Base-by-base conservation (phyloP, 2,113 vertebrate genomes). In the Phrynocephalus versicolor region DNA sequence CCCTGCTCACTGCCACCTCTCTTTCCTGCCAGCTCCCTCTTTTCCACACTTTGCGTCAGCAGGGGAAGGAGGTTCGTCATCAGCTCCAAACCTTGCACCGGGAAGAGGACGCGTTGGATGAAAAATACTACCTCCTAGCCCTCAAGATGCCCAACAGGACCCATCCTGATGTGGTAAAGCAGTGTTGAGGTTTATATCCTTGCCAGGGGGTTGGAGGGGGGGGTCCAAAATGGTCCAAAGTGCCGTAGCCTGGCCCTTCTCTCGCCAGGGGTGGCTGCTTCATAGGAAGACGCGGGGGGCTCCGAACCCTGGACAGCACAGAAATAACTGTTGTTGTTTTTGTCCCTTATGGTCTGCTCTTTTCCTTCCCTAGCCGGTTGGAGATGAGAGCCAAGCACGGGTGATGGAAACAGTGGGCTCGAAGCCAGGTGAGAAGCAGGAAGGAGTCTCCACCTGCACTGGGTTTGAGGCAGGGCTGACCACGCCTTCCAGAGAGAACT, bases 101-200 rank as follows among this genome's bases (percentile, higher is more conserved):
- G 0, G 90, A 84, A 87, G 95, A 97, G 87, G 82, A 75, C 0
- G 90, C 95, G 27, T 91, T 98, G 45, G 97, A 99, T 2, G 87
- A 97, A 85, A 89, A 95, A 14, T 97, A 97, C 91, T 99, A 98
- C 62, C 58, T 91, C 37, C 92, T 33, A 30, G 98, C 98, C 0
- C 96, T 99, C 73, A 93, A 89, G 45, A 94, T 99, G 45, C 98
- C 98, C 84, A 99, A 99, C 96, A 89, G 89, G 87, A 97, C 97
- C 25, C 97, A 99, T 90, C 98, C 97, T 0, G 96, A 97, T 4
- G 96, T 96, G 94, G 98, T 99, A 87, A 97, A 41, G 9, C 2
- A 10, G 15, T 16, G 3, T 37, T 19, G 12, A 78, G 30, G 10
- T 12, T 5, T 3, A 23, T 27, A 37, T 45, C 12, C 30, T 7